A percentile compares a stretch with the other conserved stretches of the same genome.
phyloP scores from a whole-genome alignment of 1,140 invertebrate species.

The Papilio xuthus region DNA sequence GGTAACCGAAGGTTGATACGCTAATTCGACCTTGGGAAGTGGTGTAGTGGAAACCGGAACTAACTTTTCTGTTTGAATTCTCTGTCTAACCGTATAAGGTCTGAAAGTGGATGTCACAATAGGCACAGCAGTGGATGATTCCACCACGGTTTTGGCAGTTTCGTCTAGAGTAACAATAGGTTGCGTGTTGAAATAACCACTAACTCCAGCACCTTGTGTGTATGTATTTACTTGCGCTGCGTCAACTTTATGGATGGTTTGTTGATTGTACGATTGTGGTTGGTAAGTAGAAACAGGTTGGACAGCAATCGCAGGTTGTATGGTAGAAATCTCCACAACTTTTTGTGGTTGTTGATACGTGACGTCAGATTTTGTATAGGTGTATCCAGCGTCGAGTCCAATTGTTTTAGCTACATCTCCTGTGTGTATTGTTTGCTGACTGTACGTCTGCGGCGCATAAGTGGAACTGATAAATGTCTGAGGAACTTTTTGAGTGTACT shows the following conservation, averaged over 20 bases:
- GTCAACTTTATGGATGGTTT: constrained; percentile 68
- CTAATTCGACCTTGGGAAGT: constrained; percentile 54
- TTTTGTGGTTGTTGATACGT: constrained; percentile 56
- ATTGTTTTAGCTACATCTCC: constrained; percentile 42
- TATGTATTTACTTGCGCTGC: constrained; percentile 58
- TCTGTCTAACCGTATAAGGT: constrained; percentile 46
- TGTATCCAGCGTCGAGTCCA: constrained; percentile 44
- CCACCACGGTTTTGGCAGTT: constrained; percentile 11
- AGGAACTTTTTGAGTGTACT: constrained; percentile 58
- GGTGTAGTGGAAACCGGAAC: constrained; percentile 65
- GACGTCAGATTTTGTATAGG: constrained; percentile 42
- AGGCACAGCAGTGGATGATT: constrained; percentile 45
- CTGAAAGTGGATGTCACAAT: constrained; percentile 47
- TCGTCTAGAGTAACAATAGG: constrained; percentile 35
- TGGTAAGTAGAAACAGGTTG: constrained; percentile 58
- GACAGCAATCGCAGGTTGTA: constrained; percentile 50
- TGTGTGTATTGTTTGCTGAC: constrained; percentile 56
- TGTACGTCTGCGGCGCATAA: constrained; percentile 51
- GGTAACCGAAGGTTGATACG: constrained; percentile 65
- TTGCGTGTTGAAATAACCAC: constrained; percentile 31
- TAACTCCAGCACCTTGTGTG: constrained; percentile 44
- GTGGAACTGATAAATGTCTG: constrained; percentile 47
- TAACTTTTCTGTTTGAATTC: constrained; percentile 53
- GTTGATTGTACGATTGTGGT: constrained; percentile 61
- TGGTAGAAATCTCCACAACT: constrained; percentile 54